Base-by-base conservation (phyloP, 2,888 invertebrate species). In the Ichneumoninae sp. region DNA sequence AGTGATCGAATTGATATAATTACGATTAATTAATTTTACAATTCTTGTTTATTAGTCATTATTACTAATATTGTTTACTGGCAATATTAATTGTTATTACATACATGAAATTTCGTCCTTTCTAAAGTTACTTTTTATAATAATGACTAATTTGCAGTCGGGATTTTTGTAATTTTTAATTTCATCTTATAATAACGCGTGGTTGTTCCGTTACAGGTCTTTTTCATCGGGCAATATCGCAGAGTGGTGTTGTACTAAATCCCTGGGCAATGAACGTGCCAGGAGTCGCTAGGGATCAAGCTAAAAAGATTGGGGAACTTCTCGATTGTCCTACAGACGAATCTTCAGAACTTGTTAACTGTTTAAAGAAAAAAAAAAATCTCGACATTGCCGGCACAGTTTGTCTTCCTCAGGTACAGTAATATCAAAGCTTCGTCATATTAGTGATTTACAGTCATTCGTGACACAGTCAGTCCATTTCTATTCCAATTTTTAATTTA, bases 191-290 rank as follows among this genome's bases (percentile, higher is more conserved):
- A 16, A 63, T 33, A 33, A n/a, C 0, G 30, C 10, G 30, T 52
- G 30, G 16, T 22, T 22, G 4, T 66, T n/a, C 26, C 68, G 63
- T 44, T 44, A 70, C 89, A 96, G 97, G 96, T 78, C 91, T 97
- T 10, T 96, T 97, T 88, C 96, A 96, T 87, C 95, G 95, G 82
- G 97, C 95, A 0, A 97, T 97, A 83, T 96, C 97, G 0, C 96
- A 97, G 90, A 97, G 97, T 70, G 97, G 97, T 0, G 96, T 96
- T 0, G 95, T 96, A 0, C 94, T 96, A 47, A 95, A 95, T 86
- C 95, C 96, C 0, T 96, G 96, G 96, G 95, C 96, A 0, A 94
- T 96, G 0, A 94, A 95, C 0, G 94, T 95, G 71, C 95, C 95
- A 4, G 96, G 95, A 6, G 95, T 95, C 81, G 95, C 96, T 0